Evolutionary conservation across 2,797 vertebrate species (phyloP).

Genomic region (Hoplostethus mediterraneus): DNA sequence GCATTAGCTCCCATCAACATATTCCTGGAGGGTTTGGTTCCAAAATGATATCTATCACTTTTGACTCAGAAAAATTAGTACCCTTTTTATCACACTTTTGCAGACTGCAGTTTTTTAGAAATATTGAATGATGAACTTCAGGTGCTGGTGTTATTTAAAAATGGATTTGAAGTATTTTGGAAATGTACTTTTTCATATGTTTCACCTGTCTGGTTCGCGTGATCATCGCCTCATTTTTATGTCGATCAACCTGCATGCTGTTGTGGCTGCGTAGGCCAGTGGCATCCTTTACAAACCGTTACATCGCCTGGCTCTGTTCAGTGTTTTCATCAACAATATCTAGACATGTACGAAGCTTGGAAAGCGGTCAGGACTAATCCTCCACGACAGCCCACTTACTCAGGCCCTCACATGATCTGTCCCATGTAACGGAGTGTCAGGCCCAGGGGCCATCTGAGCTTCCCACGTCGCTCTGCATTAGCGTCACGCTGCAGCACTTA

Average conservation of each 20-base stretch:
- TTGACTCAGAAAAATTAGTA: no score
- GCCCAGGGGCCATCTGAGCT: slow-evolving; percentile 71
- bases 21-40: no score
- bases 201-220: neutral
- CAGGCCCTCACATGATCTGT: slow-evolving; percentile 68
- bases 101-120: no score
- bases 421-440: slow-evolving; percentile 65
- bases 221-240: neutral
- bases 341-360: slow-evolving; percentile 71
- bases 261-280: no score
- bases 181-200: neutral
- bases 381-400: slow-evolving; percentile 78
- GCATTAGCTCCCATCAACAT: neutral
- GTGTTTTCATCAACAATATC: slow-evolving; percentile 45
- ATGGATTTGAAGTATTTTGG: no score
- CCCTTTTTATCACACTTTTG: no score
- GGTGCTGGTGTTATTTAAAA: no score
- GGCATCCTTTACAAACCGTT: neutral
- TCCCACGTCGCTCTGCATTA: slow-evolving; percentile 77
- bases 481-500: slow-evolving; percentile 76
- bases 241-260: neutral
- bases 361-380: slow-evolving; percentile 73
- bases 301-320: neutral
- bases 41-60: no score
- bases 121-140: no score